phyloP scores from a whole-genome alignment of 2,797 vertebrate species.

The Phoeniculus purpureus region DNA sequence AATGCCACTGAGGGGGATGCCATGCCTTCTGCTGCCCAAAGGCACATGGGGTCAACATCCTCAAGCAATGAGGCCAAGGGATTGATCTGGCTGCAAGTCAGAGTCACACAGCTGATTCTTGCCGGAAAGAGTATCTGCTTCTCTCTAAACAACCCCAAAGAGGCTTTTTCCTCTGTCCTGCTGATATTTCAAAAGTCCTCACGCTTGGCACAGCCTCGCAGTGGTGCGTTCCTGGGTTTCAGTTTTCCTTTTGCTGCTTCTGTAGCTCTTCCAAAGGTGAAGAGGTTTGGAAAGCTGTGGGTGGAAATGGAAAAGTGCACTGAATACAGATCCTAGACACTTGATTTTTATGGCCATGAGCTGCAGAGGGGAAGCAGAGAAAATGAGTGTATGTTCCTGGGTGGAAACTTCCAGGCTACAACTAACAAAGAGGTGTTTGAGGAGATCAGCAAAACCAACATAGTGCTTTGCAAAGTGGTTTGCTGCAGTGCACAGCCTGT shows the following conservation, averaged over 20 bases:
- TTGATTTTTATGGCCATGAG: slow-evolving; percentile 21
- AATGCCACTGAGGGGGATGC: no score
- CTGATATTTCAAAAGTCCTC: slow-evolving; percentile 39
- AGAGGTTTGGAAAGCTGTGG: slow-evolving; percentile 56
- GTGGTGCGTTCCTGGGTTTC: slow-evolving; percentile 56
- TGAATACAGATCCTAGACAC: slow-evolving; percentile 25
- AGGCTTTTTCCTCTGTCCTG: slow-evolving; percentile 44
- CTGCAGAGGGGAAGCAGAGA: slow-evolving; percentile 9
- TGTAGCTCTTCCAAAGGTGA: slow-evolving; percentile 60
- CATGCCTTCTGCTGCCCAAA: not conserved
- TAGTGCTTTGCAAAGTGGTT: not conserved
- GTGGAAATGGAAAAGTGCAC: slow-evolving; percentile 54
- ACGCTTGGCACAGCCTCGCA: not conserved
- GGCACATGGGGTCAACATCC: not conserved
- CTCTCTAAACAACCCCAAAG: slow-evolving; percentile 44
- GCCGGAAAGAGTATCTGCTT: slow-evolving; percentile 9
- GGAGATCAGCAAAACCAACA: slow-evolving; percentile 8
- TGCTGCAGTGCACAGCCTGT: not conserved
- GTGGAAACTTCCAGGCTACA: slow-evolving; percentile 22
- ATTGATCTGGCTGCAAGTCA: not conserved
- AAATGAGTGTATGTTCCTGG: slow-evolving; percentile 4
- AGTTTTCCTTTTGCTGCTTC: slow-evolving; percentile 67
- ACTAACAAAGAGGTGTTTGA: slow-evolving; percentile 29
- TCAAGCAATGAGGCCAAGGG: not conserved
- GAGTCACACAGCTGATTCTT: not conserved